Base-by-base conservation (phyloP, 2,797 vertebrate species). In the Monodelphis domestica region DNA sequence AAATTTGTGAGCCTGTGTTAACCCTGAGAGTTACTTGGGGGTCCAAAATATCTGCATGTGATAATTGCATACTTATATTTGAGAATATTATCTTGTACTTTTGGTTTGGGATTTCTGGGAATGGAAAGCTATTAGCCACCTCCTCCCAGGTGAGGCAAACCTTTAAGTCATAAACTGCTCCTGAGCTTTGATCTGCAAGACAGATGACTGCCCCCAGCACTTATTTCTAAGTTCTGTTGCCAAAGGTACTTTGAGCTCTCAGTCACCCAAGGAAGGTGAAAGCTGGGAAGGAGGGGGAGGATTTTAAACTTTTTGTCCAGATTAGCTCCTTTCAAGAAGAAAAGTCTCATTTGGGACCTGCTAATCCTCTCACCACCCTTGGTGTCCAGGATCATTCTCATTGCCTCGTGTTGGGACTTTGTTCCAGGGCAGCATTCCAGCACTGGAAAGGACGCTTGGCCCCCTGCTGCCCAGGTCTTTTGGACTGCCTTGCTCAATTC, bases 251-350 rank as follows among this genome's bases (percentile, higher is more conserved):
- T 97, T 96, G 94, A 94, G 51, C 96, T 95, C 78, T 95, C 53
- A 59, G 89, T 91, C 78, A 93, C 96, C 54, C 59, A 89, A 94
- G 95, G 95, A 94, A 30, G 50, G 2, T 45, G 38, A 84, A 84
- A 50, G 70, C 21, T 45, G 70, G 70, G 38, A 14, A 63, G 14
- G 33, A 70, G 33, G 59, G 59, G 70, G 70, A 0, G 91, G 96
- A 91, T 87, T 91, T 87, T 89, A 92, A 50, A 97, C 93, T 84
- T 94, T 95, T 91, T 91, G 70, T 93, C 94, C 95, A 89, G 95
- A 95, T 98, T 95, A 97, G 91, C 54, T 95, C 56, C 92, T 97
- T 96, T 95, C 91, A 96, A 96, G 97, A 97, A 95, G 94, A 93
- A 94, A 98, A 98, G 97, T 96, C 89, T 93, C 57, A 96, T 93